Evolutionary conservation across 2,797 vertebrate species (phyloP), one percentile per base, ranked within the genome.

Genomic region (Hyperoplus immaculatus): DNA sequence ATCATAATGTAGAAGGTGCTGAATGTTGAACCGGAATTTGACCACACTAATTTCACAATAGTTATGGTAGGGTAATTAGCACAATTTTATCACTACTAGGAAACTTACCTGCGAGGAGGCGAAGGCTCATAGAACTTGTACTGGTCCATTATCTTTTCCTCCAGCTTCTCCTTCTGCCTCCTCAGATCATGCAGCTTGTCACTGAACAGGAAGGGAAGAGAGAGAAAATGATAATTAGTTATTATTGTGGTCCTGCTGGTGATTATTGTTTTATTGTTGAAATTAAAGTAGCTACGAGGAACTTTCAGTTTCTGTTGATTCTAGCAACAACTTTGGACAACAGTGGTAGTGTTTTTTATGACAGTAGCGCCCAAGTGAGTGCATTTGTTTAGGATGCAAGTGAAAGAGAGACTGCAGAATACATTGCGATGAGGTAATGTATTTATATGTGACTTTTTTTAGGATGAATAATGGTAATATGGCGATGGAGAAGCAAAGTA

Each of bases 141-240:
- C 71, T 99, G 98, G 93, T 99, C 98, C 98, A 99, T 99, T 85
- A 99, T 99, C 93, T 99, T 99, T 92, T 99, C 98, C 92, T 99
- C 98, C 84, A 99, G 89, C 87, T 99, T 99, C 90, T 99, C 98
- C 87, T 99, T 99, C 88, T 99, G 98, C 82, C 98, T 94, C 89
- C 98, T 96, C 76, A 99, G 92, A 89, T 99, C 97, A 88, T 99
- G 97, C 18, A 99, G 94, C 69, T 98, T 99, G 94, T 99, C 97
- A 88, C 98, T 99, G 82, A 73, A 65, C 50, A 85, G 41, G 29
- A 64, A 4, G 42, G 36, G 13, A 6, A 78, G 5, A 73, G 18
- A 1, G 12, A 63, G 21, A 81, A 0, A 10, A 58, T 9, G 64
- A 15, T 4, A 54, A 5, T 57, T 11, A 14, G 2, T 50, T 41